Evolutionary conservation across 1,140 invertebrate genomes (phyloP), one percentile per base, ranked within the genome.

Genomic region (Eurosta solidaginis): DNA sequence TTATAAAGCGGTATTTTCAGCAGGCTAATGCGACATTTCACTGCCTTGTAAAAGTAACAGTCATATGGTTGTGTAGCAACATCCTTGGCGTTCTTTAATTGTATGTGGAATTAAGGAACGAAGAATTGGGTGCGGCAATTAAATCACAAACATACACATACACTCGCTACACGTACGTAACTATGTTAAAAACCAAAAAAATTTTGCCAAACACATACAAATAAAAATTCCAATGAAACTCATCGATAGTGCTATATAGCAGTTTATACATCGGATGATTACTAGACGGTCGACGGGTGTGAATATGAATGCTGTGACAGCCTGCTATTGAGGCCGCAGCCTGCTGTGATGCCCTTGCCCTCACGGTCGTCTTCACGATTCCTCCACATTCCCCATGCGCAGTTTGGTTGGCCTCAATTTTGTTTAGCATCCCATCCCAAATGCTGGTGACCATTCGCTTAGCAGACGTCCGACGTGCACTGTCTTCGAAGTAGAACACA

Each of bases 191-290:
- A 25, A 25, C 25, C 12, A 20, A 20, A 54, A 20, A 68, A 40
- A 68, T 68, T n/a, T n/a, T 68, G 59, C 33, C 59, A 68, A 68
- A 68, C 20, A 3, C 33, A 68, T 42, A 68, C 59, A 68, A 9
- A 68, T 68, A 68, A 68, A 40, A 68, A 68, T 68, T 68, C 59
- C 59, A 68, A 68, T 68, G 59, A 68, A 68, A 68, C 22, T 68
- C 59, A 68, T 68, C 59, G 59, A 68, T 68, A 68, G n/a, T n/a
- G n/a, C n/a, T n/a, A n/a, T n/a, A n/a, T n/a, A n/a, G n/a, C n/a
- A n/a, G n/a, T n/a, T n/a, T n/a, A n/a, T n/a, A n/a, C n/a, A n/a
- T n/a, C n/a, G n/a, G n/a, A n/a, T n/a, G n/a, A n/a, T n/a, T n/a
- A n/a, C 45, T 47, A 47, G 12, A 40, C 59, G 33, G n/a, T 40